phyloP scores from a whole-genome alignment of 2,113 vertebrate genomes.

The Merops nubicus region DNA sequence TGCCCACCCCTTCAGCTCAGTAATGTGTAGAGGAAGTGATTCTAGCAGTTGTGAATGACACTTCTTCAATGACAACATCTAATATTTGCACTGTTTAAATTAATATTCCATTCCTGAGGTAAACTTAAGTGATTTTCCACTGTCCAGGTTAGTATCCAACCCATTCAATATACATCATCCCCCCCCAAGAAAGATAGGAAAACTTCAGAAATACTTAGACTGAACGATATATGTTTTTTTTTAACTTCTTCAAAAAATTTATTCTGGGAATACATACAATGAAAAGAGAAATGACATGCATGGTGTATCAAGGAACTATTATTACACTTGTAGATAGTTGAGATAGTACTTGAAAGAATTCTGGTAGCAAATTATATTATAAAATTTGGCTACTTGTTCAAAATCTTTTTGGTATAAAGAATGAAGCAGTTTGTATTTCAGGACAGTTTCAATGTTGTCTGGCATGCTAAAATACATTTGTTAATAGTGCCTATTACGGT shows the following conservation, averaged over 20 bases:
- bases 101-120: background rate
- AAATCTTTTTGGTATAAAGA: background rate
- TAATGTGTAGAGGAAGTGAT: constrained; percentile 15
- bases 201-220: background rate
- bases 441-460: background rate
- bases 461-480: background rate
- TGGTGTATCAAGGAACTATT: background rate
- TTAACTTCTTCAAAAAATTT: background rate
- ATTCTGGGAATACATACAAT: background rate
- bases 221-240: background rate
- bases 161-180: background rate
- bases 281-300: background rate
- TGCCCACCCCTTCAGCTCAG: constrained; percentile 42
- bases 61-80: constrained; percentile 42
- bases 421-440: background rate
- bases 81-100: constrained; percentile 1
- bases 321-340: background rate
- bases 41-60: background rate
- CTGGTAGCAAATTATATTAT: background rate
- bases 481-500: background rate
- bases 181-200: background rate
- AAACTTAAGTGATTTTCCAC: background rate
- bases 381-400: background rate
- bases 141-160: background rate
- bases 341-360: background rate